Conservation (phyloP, 2,797 vertebrate genomes). For the Benthosema pterotum region DNA sequence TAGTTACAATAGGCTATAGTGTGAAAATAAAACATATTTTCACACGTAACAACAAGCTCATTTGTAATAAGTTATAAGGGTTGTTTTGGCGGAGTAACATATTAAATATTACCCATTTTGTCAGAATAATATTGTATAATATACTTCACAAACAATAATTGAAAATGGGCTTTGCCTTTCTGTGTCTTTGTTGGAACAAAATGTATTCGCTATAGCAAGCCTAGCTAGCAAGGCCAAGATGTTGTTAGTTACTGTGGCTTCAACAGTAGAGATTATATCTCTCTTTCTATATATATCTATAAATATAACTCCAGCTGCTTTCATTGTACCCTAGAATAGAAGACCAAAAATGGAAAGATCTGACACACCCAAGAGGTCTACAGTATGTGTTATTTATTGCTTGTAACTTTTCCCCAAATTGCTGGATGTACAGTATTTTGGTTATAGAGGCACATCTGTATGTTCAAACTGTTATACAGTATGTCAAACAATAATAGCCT, state of each 20-base stretch:
- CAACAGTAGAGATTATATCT: constrained; percentile 47
- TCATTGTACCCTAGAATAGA: constrained; percentile 62
- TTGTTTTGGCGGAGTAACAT: no score
- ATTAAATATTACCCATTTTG: no score
- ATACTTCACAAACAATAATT: constrained; percentile 6
- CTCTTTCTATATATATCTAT: constrained; percentile 8
- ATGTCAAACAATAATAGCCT: constrained; percentile 7
- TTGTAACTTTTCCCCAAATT: constrained; percentile 55
- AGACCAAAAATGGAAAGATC: constrained; percentile 45
- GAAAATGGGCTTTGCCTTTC: constrained; percentile 16
- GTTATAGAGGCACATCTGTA: constrained; percentile 41
- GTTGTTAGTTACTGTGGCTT: constrained; percentile 50
- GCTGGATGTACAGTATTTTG: constrained; percentile 56
- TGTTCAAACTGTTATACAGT: constrained; percentile 32
- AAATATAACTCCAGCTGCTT: constrained; percentile 59
- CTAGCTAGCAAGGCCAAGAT: constrained; percentile 22
- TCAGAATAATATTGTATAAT: no score
- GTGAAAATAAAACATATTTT: no score
- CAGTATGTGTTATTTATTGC: constrained; percentile 51
- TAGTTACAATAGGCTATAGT: no score
- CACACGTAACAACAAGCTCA: no score
- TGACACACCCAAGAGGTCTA: constrained; percentile 43
- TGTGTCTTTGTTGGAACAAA: constrained; percentile 30
- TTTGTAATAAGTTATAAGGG: no score
- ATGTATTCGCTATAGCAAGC: constrained; percentile 20